Conservation (phyloP, 1,140 invertebrate species). For the Drosophila tsacasi region DNA sequence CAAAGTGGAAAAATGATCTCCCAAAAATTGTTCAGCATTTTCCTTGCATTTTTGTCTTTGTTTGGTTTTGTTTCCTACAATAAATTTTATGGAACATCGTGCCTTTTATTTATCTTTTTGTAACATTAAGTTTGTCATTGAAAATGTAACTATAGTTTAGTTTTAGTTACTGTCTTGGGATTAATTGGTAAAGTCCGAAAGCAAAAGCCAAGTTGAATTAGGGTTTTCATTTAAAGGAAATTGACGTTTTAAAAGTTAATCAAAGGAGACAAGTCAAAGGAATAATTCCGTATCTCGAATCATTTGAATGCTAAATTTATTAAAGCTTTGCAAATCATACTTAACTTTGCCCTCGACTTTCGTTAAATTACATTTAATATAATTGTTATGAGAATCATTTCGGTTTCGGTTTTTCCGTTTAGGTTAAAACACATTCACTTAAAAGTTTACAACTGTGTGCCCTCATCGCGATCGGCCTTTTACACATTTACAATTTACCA, state of each 20-base stretch:
- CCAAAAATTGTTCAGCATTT: slow-evolving; percentile 78
- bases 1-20: slow-evolving; percentile 69
- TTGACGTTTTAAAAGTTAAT: slow-evolving; percentile 29
- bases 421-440: slow-evolving; percentile 65
- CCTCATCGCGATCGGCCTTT: slow-evolving; percentile 43
- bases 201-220: slow-evolving; percentile 20
- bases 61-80: slow-evolving; percentile 60
- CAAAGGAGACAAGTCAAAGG: slow-evolving; percentile 24
- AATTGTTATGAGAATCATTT: slow-evolving; percentile 51
- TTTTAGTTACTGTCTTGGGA: slow-evolving; percentile 33
- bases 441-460: slow-evolving; percentile 70
- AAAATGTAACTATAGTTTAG: slow-evolving; percentile 62
- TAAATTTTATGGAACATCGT: slow-evolving; percentile 76
- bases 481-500: slow-evolving; percentile 73
- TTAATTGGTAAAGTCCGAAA: slow-evolving; percentile 27
- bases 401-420: slow-evolving; percentile 24
- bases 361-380: slow-evolving; percentile 49
- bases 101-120: slow-evolving; percentile 60
- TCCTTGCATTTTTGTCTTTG: slow-evolving; percentile 69
- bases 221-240: slow-evolving; percentile 34
- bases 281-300: slow-evolving; percentile 6
- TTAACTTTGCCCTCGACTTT: slow-evolving; percentile 33
- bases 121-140: slow-evolving; percentile 63
- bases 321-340: slow-evolving; percentile 48
- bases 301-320: slow-evolving; percentile 13